These are phyloP conservation scores for Dilophus febrilis DNA, from an alignment of 2,888 invertebrate species.

Conservation along the genomic window DNA sequence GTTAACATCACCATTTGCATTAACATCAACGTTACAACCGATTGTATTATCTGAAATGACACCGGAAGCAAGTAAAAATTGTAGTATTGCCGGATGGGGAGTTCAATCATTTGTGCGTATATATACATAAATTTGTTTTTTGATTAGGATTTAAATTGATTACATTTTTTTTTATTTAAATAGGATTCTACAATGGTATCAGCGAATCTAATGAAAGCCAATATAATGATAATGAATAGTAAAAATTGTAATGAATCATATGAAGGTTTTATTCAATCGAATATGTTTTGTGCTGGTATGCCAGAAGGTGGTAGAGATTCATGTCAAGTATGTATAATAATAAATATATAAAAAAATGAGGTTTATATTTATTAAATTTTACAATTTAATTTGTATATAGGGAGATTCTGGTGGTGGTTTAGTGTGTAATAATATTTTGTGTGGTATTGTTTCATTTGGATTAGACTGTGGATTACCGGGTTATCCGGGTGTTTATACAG, in stretches of 20 bases:
- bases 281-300: conserved; percentile 3
- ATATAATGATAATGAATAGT: not conserved
- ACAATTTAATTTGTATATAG: not conserved
- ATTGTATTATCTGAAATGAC: not conserved
- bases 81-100: conserved; percentile 4
- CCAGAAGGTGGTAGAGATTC: conserved; percentile 2
- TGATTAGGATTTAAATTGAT: too few species aligned
- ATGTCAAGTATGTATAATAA: not conserved
- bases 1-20: too few species aligned
- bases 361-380: not conserved
- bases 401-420: conserved; percentile 7
- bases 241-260: not conserved
- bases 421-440: conserved; percentile 3
- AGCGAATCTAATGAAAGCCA: too few species aligned
- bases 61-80: not conserved
- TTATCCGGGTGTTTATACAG: conserved; percentile 6
- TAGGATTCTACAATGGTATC: too few species aligned
- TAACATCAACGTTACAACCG: too few species aligned
- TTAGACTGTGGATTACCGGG: conserved; percentile 4
- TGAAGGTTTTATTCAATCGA: too few species aligned
- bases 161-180: too few species aligned
- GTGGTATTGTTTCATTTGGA: conserved; percentile 7
- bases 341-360: too few species aligned
- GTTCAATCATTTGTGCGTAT: too few species aligned
- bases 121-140: too few species aligned